phyloP scores from a whole-genome alignment of 2,797 vertebrate species.

The Gobio occitaniae region DNA sequence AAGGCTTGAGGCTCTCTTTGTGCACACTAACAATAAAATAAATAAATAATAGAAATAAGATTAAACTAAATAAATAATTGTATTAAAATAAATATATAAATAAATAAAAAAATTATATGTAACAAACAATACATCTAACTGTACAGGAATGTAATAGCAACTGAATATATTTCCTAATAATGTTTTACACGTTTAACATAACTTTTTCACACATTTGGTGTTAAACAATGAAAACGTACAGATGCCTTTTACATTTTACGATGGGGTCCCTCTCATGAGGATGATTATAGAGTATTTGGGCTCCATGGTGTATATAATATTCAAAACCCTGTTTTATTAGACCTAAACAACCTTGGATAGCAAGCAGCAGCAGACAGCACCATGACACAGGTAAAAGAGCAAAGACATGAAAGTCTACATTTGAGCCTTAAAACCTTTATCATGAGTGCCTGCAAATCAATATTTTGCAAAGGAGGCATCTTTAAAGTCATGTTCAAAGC shows the following conservation, averaged over 20 bases:
- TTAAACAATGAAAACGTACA: not conserved
- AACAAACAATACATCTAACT: not conserved
- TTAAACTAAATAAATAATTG: not conserved
- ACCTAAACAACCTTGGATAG: not conserved
- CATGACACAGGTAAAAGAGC: conserved; percentile 7
- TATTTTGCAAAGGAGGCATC: conserved; percentile 46
- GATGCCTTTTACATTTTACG: not conserved
- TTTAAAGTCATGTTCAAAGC: conserved; percentile 47
- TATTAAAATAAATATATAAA: not conserved
- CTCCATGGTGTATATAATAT: not conserved
- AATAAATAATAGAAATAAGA: no score
- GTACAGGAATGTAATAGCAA: not conserved
- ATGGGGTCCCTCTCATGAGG: not conserved
- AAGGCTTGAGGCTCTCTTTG: no score
- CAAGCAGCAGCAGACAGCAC: not conserved
- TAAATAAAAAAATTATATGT: not conserved
- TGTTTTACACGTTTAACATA: not conserved
- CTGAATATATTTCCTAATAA: not conserved
- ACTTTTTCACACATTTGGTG: not conserved
- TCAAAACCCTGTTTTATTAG: not conserved
- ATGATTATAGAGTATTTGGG: not conserved
- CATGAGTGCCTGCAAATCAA: conserved; percentile 23
- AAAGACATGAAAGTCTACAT: conserved; percentile 37
- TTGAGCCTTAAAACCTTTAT: conserved; percentile 37
- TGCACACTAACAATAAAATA: no score